Conservation (phyloP, 2,797 vertebrate species). For the Sebastiscus tertius region DNA sequence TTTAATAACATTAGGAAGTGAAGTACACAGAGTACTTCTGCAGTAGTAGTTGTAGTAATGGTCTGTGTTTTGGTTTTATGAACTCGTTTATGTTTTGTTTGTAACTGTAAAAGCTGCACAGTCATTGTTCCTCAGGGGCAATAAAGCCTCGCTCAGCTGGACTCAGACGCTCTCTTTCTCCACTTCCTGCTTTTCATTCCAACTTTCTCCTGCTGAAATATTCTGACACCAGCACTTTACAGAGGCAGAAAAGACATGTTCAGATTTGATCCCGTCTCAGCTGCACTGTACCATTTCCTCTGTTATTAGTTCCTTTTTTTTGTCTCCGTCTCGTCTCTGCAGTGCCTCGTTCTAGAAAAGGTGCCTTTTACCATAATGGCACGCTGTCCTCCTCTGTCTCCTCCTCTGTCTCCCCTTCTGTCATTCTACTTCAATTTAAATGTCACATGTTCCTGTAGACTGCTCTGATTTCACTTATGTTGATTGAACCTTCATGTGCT, state of each 20-base stretch:
- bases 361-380: neutral
- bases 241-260: neutral
- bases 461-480: neutral
- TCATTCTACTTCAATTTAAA: neutral
- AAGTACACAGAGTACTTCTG: neutral
- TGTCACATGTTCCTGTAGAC: neutral
- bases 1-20: neutral
- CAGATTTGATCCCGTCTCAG: neutral
- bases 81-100: neutral
- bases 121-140: neutral
- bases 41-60: neutral
- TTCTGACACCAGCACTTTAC: neutral
- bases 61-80: neutral
- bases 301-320: neutral
- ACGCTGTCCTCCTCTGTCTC: neutral
- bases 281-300: neutral
- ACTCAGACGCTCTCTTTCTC: neutral
- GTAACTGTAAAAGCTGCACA: too few species aligned
- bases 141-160: conserved; percentile 6
- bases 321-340: neutral
- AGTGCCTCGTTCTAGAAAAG: neutral
- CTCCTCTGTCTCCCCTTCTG: neutral
- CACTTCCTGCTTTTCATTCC: conserved; percentile 10
- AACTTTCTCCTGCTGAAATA: neutral
- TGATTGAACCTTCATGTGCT: neutral